phyloP scores from a whole-genome alignment of 2,888 invertebrate genomes.

The Toxonevra muliebris region DNA sequence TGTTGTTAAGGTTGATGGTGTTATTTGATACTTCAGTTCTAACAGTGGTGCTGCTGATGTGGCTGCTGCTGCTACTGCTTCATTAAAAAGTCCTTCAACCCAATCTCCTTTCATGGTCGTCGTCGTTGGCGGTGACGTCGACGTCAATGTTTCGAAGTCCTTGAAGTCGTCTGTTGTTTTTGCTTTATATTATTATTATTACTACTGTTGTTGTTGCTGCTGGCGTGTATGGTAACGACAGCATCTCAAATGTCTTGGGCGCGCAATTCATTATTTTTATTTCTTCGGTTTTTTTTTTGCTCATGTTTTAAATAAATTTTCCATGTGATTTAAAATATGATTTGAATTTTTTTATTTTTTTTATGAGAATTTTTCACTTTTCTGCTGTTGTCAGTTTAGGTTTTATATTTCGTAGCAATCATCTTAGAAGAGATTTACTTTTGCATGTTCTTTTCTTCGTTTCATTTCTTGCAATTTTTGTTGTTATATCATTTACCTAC shows the following conservation, averaged over 20 bases:
- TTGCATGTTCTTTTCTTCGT: slow-evolving; percentile 28
- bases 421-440: not conserved
- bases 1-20: not conserved
- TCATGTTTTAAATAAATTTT: slow-evolving; percentile 36
- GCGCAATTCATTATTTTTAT: slow-evolving; percentile 50
- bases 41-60: not conserved
- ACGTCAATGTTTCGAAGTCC: slow-evolving; percentile 1
- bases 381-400: slow-evolving; percentile 55
- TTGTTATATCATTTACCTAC: not conserved
- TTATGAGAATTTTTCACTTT: slow-evolving; percentile 30
- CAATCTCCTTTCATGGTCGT: not conserved
- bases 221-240: not conserved
- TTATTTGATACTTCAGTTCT: not conserved
- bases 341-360: slow-evolving; percentile 23
- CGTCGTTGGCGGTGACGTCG: not conserved
- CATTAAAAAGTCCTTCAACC: slow-evolving; percentile 3
- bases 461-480: slow-evolving; percentile 39
- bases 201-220: not conserved
- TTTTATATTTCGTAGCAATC: slow-evolving; percentile 44
- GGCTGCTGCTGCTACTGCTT: not conserved
- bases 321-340: not conserved
- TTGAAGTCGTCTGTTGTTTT: slow-evolving; percentile 5
- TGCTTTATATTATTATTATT: not conserved
- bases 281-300: slow-evolving; percentile 39
- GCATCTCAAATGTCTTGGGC: slow-evolving; percentile 50